These are phyloP conservation scores for Triops cancriformis DNA, from an alignment of 1,140 invertebrate genomes.

Conservation along the genomic window DNA sequence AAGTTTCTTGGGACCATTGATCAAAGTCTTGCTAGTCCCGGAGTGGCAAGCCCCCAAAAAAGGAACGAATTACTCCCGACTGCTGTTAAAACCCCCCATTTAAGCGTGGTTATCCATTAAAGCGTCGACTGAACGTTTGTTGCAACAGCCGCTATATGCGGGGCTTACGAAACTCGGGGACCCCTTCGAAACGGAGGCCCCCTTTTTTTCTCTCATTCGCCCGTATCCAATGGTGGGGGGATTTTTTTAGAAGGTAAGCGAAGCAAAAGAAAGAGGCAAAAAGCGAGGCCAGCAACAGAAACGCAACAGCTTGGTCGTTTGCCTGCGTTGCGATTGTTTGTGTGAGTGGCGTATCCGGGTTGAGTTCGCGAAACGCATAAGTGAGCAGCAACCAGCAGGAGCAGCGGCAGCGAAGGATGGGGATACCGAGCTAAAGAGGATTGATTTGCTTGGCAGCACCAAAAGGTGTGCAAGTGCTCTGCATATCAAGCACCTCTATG, in stretches of 20 bases:
- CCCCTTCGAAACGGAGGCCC: not conserved
- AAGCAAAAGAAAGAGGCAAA: not conserved
- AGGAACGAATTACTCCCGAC: not conserved
- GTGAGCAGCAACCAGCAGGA: not conserved
- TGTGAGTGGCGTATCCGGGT: conserved; percentile 10
- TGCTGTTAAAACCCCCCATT: not conserved
- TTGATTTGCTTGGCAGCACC: not conserved
- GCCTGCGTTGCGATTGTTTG: not conserved
- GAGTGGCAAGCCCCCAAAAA: not conserved
- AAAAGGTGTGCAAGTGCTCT: not conserved
- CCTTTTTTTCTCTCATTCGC: not conserved
- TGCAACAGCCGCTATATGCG: not conserved
- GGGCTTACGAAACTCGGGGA: not conserved
- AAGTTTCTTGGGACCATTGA: too few species aligned
- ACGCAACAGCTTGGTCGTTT: not conserved
- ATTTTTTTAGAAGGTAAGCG: not conserved
- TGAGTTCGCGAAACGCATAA: conserved; percentile 4
- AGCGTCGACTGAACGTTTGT: not conserved
- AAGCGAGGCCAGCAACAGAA: not conserved
- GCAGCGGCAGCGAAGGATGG: not conserved
- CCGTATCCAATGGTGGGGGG: too few species aligned
- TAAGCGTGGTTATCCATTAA: not conserved
- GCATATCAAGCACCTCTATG: not conserved
- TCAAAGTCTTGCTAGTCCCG: too few species aligned
- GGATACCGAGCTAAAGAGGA: not conserved